Percentiles rank a stretch among this genome's conserved stretches.
Evolutionary conservation across 2,797 vertebrate species (phyloP).

Genomic region (Vireo griseus): DNA sequence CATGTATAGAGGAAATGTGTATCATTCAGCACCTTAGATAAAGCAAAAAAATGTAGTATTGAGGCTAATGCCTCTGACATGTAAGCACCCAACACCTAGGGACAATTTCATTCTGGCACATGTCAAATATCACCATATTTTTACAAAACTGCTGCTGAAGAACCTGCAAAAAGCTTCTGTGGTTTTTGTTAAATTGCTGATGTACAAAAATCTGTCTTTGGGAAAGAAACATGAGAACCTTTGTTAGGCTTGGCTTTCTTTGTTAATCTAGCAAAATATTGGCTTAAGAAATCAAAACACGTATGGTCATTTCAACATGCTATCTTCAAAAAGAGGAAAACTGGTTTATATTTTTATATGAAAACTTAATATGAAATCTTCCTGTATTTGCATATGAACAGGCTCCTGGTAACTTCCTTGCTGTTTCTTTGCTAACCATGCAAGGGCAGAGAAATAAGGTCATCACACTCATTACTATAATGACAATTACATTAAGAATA

Average conservation of each 20-base stretch:
- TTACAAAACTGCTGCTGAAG: not conserved
- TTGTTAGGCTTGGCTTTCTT: not conserved
- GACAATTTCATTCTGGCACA: not conserved
- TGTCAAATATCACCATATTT: not conserved
- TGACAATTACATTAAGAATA: not conserved
- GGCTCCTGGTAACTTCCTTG: not conserved
- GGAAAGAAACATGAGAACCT: not conserved
- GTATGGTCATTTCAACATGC: not conserved
- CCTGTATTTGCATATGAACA: not conserved
- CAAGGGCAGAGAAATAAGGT: not conserved
- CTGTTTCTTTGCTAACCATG: not conserved
- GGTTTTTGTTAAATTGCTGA: not conserved
- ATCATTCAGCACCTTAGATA: not conserved
- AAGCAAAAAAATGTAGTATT: not conserved
- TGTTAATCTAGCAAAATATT: not conserved
- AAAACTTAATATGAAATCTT: not conserved
- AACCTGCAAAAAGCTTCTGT: not conserved
- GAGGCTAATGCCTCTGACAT: not conserved
- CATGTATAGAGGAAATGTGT: fast-evolving
- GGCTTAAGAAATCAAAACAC: not conserved
- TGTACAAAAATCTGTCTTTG: not conserved
- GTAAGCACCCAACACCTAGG: not conserved
- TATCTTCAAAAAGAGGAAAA: not conserved
- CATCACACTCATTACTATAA: not conserved
- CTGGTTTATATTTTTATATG: not conserved